Percentiles rank a stretch among this genome's conserved stretches.
Conservation (phyloP, 2,888 invertebrate species). For the Meganola albula region DNA sequence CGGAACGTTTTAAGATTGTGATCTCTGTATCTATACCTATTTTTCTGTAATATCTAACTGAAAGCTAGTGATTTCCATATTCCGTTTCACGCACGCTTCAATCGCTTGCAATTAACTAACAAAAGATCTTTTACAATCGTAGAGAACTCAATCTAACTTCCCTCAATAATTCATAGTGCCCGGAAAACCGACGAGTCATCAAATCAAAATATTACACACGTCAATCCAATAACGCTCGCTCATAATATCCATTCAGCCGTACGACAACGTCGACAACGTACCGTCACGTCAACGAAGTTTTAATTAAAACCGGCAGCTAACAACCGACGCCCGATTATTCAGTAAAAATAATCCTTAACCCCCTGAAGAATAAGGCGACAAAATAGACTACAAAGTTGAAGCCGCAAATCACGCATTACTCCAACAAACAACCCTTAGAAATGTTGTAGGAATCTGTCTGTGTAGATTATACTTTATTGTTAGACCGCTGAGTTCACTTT, state of each 20-base stretch:
- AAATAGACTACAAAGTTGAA: constrained; percentile 48
- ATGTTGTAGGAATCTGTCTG: constrained; percentile 42
- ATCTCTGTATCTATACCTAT: too few species aligned
- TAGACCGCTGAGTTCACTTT: constrained; percentile 35
- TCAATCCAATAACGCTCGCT: constrained; percentile 25
- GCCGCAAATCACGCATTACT: constrained; percentile 70
- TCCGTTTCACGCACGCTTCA: constrained; percentile 6
- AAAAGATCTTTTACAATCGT: constrained; percentile 17
- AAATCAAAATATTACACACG: constrained; percentile 24
- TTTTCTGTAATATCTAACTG: too few species aligned
- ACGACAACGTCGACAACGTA: constrained; percentile 11
- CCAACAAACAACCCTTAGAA: constrained; percentile 59
- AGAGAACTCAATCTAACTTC: constrained; percentile 21
- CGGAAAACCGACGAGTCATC: constrained; percentile 24
- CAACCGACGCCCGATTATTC: constrained; percentile 22
- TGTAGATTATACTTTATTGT: constrained; percentile 56
- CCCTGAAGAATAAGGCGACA: constrained; percentile 34
- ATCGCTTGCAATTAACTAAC: constrained; percentile 11
- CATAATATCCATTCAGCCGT: constrained; percentile 20
- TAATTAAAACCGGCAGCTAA: constrained; percentile 50
- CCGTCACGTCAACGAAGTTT: constrained; percentile 39
- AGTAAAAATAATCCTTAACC: constrained; percentile 35
- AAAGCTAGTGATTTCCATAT: constrained; percentile 3
- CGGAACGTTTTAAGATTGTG: too few species aligned
- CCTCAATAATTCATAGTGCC: constrained; percentile 21